Evolutionary conservation across 2,888 invertebrate species (phyloP), one percentile per base, ranked within the genome.

Genomic region (Hypercompe scribonia): DNA sequence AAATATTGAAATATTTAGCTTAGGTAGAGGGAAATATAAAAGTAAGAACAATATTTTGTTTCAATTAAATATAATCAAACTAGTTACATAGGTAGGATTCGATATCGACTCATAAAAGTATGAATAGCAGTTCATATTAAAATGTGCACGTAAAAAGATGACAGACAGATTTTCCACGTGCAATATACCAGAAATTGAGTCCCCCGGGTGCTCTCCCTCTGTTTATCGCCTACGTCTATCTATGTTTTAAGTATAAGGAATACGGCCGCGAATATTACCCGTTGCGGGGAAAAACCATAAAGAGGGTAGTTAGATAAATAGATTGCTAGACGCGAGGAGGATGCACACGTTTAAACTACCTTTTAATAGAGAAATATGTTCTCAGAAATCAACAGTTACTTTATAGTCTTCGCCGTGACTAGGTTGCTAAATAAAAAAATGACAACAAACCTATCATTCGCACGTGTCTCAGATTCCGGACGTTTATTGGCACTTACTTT

Each of bases 251-350:
- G 76, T 78, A 77, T 74, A 79, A 79, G 64, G 80, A 86, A 84
- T 84, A 84, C 76, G 77, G 75, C 79, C 79, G 82, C 84, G 79
- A 88, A 86, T 86, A 88, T 89, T 88, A 89, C 87, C 85, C 84
- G 84, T 84, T 81, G 85, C 84, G 87, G 85, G 83, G 81, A 84
- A 88, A 91, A 90, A 88, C 91, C 89, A 91, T 91, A 91, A 92
- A 91, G 87, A 87, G 87, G 88, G 91, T 89, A 91, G 90, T 92
- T 91, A 91, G 87, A 90, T 91, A 92, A 92, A 92, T 91, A 91
- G 90, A 90, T 92, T 86, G 90, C 89, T 87, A 86, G 87, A 83
- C 86, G 87, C 86, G 79, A 81, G 80, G 85, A 87, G 89, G 86
- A 88, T 85, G 86, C 83, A 77, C 87, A 90, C 89, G 82, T 87